phyloP scores from a whole-genome alignment of 2,888 invertebrate genomes.

The Doris montereyensis region DNA sequence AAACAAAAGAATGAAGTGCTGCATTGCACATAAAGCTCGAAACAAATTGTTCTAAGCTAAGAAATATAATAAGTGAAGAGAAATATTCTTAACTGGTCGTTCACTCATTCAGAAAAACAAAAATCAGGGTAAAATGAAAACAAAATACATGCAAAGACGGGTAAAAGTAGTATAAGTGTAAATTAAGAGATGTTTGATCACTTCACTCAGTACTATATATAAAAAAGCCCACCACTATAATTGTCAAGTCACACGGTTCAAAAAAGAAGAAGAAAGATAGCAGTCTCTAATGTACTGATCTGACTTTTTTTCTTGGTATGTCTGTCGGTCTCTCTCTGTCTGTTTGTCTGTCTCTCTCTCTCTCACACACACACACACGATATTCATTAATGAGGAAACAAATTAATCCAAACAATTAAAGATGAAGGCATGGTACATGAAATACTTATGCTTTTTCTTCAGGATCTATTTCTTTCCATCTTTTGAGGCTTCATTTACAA shows the following conservation, averaged over 20 bases:
- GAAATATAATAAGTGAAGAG: no score
- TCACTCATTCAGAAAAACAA: neutral
- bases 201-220: no score
- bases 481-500: constrained; percentile 37
- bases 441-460: constrained; percentile 35
- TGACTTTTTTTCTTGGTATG: neutral
- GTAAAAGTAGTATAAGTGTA: neutral
- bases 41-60: no score
- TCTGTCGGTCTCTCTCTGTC: neutral
- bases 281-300: no score
- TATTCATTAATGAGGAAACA: no score
- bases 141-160: neutral
- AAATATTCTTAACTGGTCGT: neutral
- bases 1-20: neutral
- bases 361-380: no score
- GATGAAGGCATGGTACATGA: neutral
- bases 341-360: no score
- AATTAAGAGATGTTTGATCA: no score
- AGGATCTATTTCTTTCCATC: constrained; percentile 47
- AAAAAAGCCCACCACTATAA: no score
- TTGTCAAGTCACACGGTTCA: no score
- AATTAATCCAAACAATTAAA: neutral
- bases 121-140: neutral
- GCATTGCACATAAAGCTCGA: no score
- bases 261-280: no score